Evolutionary conservation across 2,888 invertebrate species (phyloP).

Genomic region (Volucella bombylans): DNA sequence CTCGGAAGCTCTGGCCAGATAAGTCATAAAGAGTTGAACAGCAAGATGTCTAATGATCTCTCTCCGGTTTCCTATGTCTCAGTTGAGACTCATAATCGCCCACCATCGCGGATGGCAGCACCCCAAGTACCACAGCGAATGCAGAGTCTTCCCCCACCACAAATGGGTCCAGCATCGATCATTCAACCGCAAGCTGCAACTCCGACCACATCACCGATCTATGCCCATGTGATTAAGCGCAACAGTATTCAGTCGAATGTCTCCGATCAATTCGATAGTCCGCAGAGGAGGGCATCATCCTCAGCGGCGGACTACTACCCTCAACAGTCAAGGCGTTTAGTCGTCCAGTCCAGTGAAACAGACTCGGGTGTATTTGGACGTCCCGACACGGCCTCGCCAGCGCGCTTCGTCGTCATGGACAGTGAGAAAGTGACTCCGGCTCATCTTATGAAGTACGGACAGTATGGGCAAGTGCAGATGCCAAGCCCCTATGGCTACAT

Average conservation of each 20-base stretch:
- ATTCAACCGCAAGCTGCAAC: slow-evolving; percentile 42
- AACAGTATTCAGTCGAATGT: slow-evolving; percentile 80
- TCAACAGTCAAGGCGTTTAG: slow-evolving; percentile 55
- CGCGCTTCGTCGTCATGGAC: slow-evolving; percentile 79
- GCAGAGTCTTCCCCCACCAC: slow-evolving; percentile 78
- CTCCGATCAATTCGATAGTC: slow-evolving; percentile 80
- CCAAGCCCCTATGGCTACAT: slow-evolving; percentile 77
- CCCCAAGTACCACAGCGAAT: slow-evolving; percentile 81
- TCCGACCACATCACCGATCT: slow-evolving; percentile 78
- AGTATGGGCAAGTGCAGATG: slow-evolving; percentile 76
- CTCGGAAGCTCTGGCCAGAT: slow-evolving; percentile 45
- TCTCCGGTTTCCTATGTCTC: slow-evolving; percentile 81
- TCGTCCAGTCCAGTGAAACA: slow-evolving; percentile 75
- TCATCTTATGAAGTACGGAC: slow-evolving; percentile 77
- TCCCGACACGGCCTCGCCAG: slow-evolving; percentile 75
- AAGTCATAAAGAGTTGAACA: slow-evolving; percentile 59
- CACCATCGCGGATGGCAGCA: slow-evolving; percentile 76
- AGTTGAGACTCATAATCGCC: slow-evolving; percentile 79
- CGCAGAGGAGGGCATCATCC: slow-evolving; percentile 75
- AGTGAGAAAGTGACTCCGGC: slow-evolving; percentile 79
- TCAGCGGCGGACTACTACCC: slow-evolving; percentile 59
- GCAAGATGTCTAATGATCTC: slow-evolving; percentile 76
- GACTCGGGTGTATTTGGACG: slow-evolving; percentile 75
- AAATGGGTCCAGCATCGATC: slow-evolving; percentile 66
- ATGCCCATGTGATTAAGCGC: slow-evolving; percentile 81